Evolutionary conservation across 2,888 invertebrate species (phyloP).

Genomic region (Hydropsyche betteni): DNA sequence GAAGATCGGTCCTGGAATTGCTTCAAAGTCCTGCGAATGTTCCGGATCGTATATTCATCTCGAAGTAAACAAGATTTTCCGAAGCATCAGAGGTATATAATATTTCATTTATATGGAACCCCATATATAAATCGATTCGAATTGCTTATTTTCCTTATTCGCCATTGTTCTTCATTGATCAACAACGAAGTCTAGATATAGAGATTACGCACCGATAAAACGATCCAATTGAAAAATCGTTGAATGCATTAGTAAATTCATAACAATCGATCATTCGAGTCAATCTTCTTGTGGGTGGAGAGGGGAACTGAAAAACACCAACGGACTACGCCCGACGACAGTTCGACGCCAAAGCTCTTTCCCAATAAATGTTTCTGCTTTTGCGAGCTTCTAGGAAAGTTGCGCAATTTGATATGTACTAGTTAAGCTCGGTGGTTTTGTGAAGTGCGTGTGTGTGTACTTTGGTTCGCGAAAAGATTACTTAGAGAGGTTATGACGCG

Average conservation of each 20-base stretch:
- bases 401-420: too few relatives aligned
- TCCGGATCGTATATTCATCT: not conserved
- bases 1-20: not conserved
- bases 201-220: not conserved
- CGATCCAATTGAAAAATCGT: not conserved
- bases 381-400: too few relatives aligned
- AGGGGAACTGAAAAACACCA: conserved; percentile 2
- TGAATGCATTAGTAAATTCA: not conserved
- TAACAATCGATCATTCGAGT: too few relatives aligned
- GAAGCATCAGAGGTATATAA: not conserved
- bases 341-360: conserved; percentile 37
- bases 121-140: not conserved
- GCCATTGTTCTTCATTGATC: too few relatives aligned
- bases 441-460: too few relatives aligned
- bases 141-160: too few relatives aligned
- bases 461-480: too few relatives aligned
- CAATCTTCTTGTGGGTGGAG: conserved; percentile 11
- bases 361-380: not conserved
- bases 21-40: not conserved
- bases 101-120: not conserved
- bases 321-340: conserved; percentile 13
- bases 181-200: too few relatives aligned
- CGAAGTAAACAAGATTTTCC: not conserved
- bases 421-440: too few relatives aligned
- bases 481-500: too few relatives aligned